Percentiles rank a stretch among this genome's conserved stretches.
Conservation (phyloP, 1,140 invertebrate species). For the Apocrypta bakeri region DNA sequence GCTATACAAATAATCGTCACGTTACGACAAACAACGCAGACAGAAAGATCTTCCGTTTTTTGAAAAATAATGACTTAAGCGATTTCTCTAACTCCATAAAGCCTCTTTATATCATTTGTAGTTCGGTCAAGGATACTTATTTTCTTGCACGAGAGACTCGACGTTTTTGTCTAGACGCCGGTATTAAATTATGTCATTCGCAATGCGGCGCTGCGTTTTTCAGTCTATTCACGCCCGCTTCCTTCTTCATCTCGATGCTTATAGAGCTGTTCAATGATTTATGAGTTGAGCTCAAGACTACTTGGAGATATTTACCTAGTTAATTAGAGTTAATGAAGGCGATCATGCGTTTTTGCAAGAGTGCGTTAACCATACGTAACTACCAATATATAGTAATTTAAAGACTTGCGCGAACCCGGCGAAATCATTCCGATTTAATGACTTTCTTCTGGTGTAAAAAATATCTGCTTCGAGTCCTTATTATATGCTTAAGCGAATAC, state of each 20-base stretch:
- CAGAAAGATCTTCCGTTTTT: too few species aligned
- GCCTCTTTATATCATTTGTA: too few species aligned
- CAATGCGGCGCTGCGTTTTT: conserved; percentile 4
- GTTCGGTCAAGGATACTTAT: too few species aligned
- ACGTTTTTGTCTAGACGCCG: neutral
- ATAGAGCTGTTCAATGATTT: conserved; percentile 4
- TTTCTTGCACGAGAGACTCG: neutral
- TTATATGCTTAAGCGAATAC: too few species aligned
- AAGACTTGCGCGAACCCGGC: neutral
- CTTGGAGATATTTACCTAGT: conserved; percentile 14
- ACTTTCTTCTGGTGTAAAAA: too few species aligned
- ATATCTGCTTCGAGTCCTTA: too few species aligned
- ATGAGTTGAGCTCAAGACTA: neutral
- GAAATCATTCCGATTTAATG: too few species aligned
- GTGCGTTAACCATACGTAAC: neutral
- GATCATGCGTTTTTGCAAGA: conserved; percentile 4
- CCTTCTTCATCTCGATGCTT: neutral
- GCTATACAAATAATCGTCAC: too few species aligned
- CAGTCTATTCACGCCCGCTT: conserved; percentile 4
- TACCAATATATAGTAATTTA: conserved; percentile 10
- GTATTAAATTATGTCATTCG: conserved; percentile 11
- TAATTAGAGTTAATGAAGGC: neutral
- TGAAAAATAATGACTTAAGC: too few species aligned
- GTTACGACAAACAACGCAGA: too few species aligned
- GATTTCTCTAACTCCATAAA: too few species aligned